phyloP scores from a whole-genome alignment of 1,140 invertebrate genomes.

The Artemia franciscana region DNA sequence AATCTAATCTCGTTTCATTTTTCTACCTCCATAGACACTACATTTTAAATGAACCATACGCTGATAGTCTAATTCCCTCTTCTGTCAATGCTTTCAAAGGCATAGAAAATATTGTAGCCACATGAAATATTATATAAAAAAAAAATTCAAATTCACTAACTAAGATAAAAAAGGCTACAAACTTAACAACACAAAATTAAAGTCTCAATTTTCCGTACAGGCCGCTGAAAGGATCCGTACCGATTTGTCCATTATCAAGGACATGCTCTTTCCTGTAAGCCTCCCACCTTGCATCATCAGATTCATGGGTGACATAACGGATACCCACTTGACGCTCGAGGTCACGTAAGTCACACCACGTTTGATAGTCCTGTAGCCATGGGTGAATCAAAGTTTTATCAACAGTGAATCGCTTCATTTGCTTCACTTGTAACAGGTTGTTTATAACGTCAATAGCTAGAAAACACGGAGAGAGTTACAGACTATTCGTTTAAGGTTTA shows the following conservation, averaged over 20 bases:
- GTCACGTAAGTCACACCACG: slow-evolving; percentile 76
- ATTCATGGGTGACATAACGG: slow-evolving; percentile 84
- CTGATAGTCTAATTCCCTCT: too few species aligned
- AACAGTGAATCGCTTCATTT: slow-evolving; percentile 84
- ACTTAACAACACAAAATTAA: too few species aligned
- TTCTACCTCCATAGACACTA: too few species aligned
- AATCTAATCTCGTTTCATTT: too few species aligned
- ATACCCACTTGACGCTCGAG: slow-evolving; percentile 57
- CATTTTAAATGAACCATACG: too few species aligned
- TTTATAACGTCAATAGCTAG: slow-evolving; percentile 91
- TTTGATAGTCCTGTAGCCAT: slow-evolving; percentile 89
- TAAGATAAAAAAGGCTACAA: too few species aligned
- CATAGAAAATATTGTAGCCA: too few species aligned
- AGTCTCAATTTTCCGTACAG: neutral
- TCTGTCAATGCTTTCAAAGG: too few species aligned
- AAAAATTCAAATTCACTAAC: too few species aligned
- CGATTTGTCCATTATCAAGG: slow-evolving; percentile 9
- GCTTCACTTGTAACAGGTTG: slow-evolving; percentile 94
- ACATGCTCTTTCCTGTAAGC: slow-evolving; percentile 24
- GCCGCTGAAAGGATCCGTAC: neutral
- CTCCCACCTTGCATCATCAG: slow-evolving; percentile 79
- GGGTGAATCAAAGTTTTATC: slow-evolving; percentile 83
- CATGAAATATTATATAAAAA: too few species aligned
- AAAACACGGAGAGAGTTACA: slow-evolving; percentile 22
- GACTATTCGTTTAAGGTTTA: too few species aligned